Conservation (phyloP, 92 coral and sea anemone species). For the Heteractis magnifica region DNA sequence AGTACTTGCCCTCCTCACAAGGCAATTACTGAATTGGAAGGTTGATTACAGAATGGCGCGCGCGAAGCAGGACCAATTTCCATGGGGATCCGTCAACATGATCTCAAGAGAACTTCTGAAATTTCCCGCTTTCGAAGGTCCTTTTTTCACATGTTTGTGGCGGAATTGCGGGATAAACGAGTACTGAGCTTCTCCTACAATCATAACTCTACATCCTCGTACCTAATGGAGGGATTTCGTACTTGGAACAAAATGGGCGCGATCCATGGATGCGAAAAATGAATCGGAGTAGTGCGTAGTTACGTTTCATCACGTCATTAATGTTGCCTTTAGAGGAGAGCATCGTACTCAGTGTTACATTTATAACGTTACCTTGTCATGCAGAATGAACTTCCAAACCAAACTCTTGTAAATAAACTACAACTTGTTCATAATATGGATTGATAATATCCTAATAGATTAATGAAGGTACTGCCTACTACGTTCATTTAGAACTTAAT, state of each 20-base stretch:
- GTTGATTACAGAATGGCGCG: neutral
- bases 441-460: slow-evolving; percentile 6
- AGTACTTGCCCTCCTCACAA: neutral
- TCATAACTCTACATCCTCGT: too few relatives aligned
- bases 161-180: too few relatives aligned
- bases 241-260: too few relatives aligned
- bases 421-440: slow-evolving; percentile 5
- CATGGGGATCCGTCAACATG: too few relatives aligned
- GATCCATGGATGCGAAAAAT: too few relatives aligned
- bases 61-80: too few relatives aligned
- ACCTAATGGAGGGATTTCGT: too few relatives aligned
- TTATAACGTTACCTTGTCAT: slow-evolving; percentile 1
- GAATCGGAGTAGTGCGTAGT: too few relatives aligned
- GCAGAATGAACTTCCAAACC: slow-evolving; percentile 8
- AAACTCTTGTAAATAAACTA: slow-evolving; percentile 5
- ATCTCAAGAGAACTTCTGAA: too few relatives aligned
- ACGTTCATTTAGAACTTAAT: neutral
- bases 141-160: too few relatives aligned
- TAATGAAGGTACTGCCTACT: slow-evolving; percentile 1
- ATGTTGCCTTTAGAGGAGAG: neutral
- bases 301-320: neutral
- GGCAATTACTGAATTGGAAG: neutral
- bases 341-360: neutral
- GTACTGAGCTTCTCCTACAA: too few relatives aligned
- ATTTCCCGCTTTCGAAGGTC: too few relatives aligned